phyloP scores from a whole-genome alignment of 2,113 vertebrate genomes.

The Varanus salvator region DNA sequence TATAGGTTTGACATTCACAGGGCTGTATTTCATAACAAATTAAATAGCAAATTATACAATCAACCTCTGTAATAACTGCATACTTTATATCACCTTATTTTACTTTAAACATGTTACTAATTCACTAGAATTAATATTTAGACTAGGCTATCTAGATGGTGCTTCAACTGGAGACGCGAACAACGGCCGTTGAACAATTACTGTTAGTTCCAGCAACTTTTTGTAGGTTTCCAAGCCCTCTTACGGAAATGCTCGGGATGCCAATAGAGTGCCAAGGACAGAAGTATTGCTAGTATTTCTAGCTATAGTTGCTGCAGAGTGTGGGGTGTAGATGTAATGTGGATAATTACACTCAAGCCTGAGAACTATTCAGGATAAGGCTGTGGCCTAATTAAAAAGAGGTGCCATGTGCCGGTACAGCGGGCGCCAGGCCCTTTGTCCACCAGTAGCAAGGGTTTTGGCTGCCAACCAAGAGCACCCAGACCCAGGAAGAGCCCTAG shows the following conservation, averaged over 20 bases:
- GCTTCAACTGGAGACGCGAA: neutral
- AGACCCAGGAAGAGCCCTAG: too few relatives aligned
- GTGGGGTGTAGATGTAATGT: too few relatives aligned
- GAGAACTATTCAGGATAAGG: neutral
- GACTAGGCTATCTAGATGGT: neutral
- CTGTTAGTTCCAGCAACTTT: neutral
- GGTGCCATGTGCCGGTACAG: too few relatives aligned
- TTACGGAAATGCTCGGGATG: neutral
- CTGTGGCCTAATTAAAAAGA: too few relatives aligned
- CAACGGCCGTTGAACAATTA: neutral
- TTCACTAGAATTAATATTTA: neutral
- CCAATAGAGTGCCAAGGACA: neutral
- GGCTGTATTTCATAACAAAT: constrained; percentile 10
- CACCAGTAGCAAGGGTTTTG: too few relatives aligned
- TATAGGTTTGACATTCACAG: neutral
- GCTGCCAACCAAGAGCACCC: too few relatives aligned
- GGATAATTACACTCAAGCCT: neutral
- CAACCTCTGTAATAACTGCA: neutral
- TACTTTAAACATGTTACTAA: neutral
- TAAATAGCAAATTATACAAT: constrained; percentile 4
- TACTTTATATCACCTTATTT: neutral
- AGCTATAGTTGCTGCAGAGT: neutral
- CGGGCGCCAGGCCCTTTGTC: too few relatives aligned
- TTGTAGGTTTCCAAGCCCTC: neutral
- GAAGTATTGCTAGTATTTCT: neutral